Evolutionary conservation across 2,113 vertebrate species (phyloP), one percentile per base, ranked within the genome.

Genomic region (Dissostichus mawsoni): DNA sequence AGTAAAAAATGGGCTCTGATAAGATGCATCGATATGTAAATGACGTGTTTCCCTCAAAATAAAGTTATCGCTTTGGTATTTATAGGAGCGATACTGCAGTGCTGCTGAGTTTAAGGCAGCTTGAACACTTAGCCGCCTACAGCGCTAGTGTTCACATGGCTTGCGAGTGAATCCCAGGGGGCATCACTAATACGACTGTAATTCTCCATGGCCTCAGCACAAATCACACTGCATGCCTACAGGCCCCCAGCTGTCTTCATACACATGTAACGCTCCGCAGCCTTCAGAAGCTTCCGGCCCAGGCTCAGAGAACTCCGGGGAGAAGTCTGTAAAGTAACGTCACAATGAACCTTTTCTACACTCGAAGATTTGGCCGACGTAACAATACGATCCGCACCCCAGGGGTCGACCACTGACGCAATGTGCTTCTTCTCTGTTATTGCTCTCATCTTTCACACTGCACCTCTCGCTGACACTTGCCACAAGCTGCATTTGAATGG

Each of bases 401-500:
- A 17, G 75, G 76, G 76, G n/a, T 47, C 0, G 29, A 51, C 81
- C n/a, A 25, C 64, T 63, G 82, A 83, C 64, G 77, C 70, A 78
- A 79, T 5, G 71, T 20, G 79, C 69, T 85, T 76, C 83, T 86
- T 82, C 74, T 76, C 76, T 65, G 76, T 90, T 91, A 93, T 94
- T 93, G 78, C 85, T 59, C 82, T 89, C 93, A 89, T 94, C 80
- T 86, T 86, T 94, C 91, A 91, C 82, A 53, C 65, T 8, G 57
- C 81, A 44, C 76, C 67, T 45, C 76, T 71, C 17, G 20, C 78
- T 86, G 91, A 91, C 91, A 93, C 84, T 87, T 18, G 88, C 92
- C 91, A 93, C 87, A 71, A 91, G 90, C 79, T 76, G 67, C 36
- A 83, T 87, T 91, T 89, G 89, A 91, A 93, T 87, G 80, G 80